Conservation (phyloP, 1,140 invertebrate species). For the Babylonia areolata region DNA sequence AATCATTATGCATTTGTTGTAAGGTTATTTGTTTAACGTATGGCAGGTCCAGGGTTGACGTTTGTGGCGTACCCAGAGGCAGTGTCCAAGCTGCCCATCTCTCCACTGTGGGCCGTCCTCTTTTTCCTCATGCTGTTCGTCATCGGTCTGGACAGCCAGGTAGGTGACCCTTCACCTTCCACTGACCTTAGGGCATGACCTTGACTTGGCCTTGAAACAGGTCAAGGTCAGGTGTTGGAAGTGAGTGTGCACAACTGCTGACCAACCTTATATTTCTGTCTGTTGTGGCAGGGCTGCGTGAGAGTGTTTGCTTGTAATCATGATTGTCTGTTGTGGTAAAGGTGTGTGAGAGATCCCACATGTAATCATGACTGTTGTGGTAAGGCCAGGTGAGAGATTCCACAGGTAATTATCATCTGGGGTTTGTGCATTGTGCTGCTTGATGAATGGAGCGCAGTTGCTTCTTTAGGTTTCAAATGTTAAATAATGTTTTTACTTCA, state of each 20-base stretch:
- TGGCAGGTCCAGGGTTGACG: conserved; percentile 94
- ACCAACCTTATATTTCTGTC: neutral
- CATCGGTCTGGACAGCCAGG: conserved; percentile 92
- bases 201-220: neutral
- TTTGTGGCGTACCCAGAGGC: conserved; percentile 98
- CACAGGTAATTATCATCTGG: no score
- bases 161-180: conserved; percentile 73
- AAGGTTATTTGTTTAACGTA: no score
- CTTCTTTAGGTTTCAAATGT: no score
- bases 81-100: conserved; percentile 94
- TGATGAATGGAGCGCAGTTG: no score
- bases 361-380: no score
- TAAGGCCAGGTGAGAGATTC: no score
- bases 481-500: no score
- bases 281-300: neutral
- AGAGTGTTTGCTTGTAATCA: no score
- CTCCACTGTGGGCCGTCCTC: conserved; percentile 96
- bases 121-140: conserved; percentile 99
- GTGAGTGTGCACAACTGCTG: neutral
- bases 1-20: no score
- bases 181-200: neutral
- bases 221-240: neutral
- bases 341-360: no score
- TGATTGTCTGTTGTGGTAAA: no score
- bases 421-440: no score